Conservation (phyloP, 2,113 vertebrate species). For the Rhadina sibilatrix region DNA sequence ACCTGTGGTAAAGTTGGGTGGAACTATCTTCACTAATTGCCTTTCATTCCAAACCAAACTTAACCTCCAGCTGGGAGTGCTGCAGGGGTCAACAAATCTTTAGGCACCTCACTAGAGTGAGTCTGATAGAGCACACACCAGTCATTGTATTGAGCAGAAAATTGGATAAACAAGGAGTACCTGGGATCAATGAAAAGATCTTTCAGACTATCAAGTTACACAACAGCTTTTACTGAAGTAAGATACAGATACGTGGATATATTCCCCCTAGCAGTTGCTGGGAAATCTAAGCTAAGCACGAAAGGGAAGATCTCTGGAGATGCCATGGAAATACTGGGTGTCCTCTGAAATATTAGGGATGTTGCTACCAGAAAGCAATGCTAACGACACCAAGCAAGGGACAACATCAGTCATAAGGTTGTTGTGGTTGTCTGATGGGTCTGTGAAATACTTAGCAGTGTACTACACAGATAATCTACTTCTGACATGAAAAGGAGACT, state of each 20-base stretch:
- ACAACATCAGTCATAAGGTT: neutral
- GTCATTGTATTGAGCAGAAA: neutral
- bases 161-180: neutral
- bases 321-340: neutral
- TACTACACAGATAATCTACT: neutral
- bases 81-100: neutral
- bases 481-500: neutral
- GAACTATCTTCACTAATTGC: neutral
- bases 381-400: neutral
- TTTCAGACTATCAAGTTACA: neutral
- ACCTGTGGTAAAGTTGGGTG: neutral
- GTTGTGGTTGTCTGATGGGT: neutral
- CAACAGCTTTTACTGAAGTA: neutral
- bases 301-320: neutral
- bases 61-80: neutral
- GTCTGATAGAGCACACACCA: neutral
- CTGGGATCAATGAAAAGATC: neutral
- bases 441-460: neutral
- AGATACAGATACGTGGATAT: accelerated
- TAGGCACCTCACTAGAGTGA: neutral
- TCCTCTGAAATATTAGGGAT: neutral
- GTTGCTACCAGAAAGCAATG: neutral
- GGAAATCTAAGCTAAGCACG: neutral
- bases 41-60: neutral
- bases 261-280: neutral